These are phyloP conservation scores for Orcinus orca DNA, from an alignment of 2,113 vertebrate species.

Conservation along the genomic window DNA sequence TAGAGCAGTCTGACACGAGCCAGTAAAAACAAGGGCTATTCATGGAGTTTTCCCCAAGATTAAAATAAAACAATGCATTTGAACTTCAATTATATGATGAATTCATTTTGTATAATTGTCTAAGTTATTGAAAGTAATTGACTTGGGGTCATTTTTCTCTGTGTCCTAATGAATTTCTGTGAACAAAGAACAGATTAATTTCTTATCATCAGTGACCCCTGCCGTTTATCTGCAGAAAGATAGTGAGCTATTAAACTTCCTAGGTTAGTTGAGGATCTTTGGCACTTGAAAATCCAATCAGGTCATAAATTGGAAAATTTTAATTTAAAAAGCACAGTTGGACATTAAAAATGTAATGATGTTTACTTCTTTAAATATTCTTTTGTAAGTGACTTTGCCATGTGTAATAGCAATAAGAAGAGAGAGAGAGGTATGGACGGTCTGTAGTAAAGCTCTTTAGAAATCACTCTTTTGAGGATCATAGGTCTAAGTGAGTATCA, in stretches of 20 bases:
- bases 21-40: background rate
- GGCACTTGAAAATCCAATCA: background rate
- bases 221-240: background rate
- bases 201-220: background rate
- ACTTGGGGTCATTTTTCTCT: background rate
- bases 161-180: background rate
- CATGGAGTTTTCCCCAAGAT: background rate
- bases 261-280: background rate
- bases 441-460: background rate
- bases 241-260: background rate
- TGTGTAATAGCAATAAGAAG: no score
- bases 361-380: background rate
- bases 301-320: background rate
- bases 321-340: background rate
- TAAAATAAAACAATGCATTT: background rate
- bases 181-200: background rate
- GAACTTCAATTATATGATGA: background rate
- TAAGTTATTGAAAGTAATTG: background rate
- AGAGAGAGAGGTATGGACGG: rapidly evolving
- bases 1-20: background rate
- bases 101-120: background rate
- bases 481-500: background rate
- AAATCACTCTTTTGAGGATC: background rate
- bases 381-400: background rate
- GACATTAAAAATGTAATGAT: background rate